Evolutionary conservation across 1,140 invertebrate species (phyloP).

Genomic region (Mizuhopecten yessoensis): DNA sequence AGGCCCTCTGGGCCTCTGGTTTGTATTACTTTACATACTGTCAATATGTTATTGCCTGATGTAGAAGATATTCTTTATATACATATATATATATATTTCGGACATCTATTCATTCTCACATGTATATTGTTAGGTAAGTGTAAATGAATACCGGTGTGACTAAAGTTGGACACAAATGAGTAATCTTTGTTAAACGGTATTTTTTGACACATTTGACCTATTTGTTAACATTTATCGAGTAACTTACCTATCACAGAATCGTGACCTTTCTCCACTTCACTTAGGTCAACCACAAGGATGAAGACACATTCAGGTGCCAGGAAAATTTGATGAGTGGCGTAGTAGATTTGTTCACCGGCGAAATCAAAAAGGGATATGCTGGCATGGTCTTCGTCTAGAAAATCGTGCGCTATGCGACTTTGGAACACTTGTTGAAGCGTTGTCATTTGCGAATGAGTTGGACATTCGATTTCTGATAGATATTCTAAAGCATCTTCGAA

Average conservation of each 20-base stretch:
- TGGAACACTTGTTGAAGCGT: neutral
- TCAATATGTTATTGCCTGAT: too few species aligned
- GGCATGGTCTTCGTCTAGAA: neutral
- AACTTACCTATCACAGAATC: neutral
- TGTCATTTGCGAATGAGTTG: neutral
- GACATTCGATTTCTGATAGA: neutral
- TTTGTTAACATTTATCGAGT: too few species aligned
- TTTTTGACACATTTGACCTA: too few species aligned
- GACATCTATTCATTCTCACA: too few species aligned
- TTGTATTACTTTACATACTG: too few species aligned
- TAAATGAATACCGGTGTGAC: too few species aligned
- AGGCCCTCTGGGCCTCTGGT: too few species aligned
- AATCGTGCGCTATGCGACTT: neutral
- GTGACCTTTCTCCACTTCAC: neutral
- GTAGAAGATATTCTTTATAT: too few species aligned
- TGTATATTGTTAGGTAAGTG: too few species aligned
- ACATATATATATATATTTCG: too few species aligned
- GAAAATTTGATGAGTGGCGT: conserved; percentile 51
- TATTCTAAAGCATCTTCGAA: neutral
- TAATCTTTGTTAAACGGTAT: too few species aligned
- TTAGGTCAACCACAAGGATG: conserved; percentile 43
- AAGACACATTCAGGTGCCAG: conserved; percentile 45
- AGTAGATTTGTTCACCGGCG: conserved; percentile 51
- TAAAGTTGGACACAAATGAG: too few species aligned
- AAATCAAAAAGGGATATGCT: conserved; percentile 53